These are phyloP conservation scores for Thymelicus acteon DNA, from an alignment of 2,888 invertebrate genomes.

Conservation along the genomic window DNA sequence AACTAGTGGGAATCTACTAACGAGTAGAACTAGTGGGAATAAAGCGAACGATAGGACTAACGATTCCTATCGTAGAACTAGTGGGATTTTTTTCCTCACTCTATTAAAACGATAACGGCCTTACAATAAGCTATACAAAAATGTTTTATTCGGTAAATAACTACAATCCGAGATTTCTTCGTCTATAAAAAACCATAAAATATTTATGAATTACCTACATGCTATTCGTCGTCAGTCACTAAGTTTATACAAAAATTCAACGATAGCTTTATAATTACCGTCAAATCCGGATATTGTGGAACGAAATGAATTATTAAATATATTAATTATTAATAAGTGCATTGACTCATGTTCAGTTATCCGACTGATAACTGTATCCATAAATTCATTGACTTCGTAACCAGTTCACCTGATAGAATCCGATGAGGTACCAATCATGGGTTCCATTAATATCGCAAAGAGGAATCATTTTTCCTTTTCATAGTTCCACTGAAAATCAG, in stretches of 20 bases:
- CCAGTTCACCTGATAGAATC: neutral
- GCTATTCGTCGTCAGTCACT: neutral
- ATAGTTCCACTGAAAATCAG: too few relatives aligned
- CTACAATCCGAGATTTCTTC: too few relatives aligned
- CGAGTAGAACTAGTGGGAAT: too few relatives aligned
- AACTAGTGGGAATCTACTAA: too few relatives aligned
- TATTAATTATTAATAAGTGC: slow-evolving; percentile 10
- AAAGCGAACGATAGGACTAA: too few relatives aligned
- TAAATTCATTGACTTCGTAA: slow-evolving; percentile 3
- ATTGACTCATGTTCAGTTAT: slow-evolving; percentile 9
- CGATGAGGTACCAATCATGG: neutral
- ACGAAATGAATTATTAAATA: slow-evolving; percentile 22
- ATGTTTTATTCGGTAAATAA: too few relatives aligned
- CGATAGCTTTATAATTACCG: slow-evolving; percentile 3
- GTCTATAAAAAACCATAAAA: neutral
- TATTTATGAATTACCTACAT: neutral
- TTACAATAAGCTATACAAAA: too few relatives aligned
- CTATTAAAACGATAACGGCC: too few relatives aligned
- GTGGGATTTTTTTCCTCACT: too few relatives aligned
- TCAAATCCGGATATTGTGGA: slow-evolving; percentile 18
- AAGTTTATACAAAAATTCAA: slow-evolving; percentile 3
- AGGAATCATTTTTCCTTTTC: too few relatives aligned
- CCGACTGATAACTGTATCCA: slow-evolving; percentile 4
- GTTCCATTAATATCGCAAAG: neutral
- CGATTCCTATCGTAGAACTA: too few relatives aligned